These are phyloP conservation scores for Eremobia ochroleuca DNA, from an alignment of 2,888 invertebrate genomes.

Conservation along the genomic window DNA sequence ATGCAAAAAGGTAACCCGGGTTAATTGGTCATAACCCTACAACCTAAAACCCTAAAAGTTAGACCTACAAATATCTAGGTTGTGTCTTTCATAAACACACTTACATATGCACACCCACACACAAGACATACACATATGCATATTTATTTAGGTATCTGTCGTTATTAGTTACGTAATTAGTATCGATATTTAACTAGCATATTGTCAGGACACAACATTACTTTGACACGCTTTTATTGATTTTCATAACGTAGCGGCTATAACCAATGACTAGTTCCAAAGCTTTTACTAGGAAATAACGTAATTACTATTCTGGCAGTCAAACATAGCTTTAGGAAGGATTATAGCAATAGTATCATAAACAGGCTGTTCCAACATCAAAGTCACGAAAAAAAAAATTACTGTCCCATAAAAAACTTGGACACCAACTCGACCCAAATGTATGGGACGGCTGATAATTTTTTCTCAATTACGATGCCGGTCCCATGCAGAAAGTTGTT, in stretches of 20 bases:
- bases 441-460: too few relatives aligned
- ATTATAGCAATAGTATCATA: not conserved
- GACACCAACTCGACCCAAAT: too few relatives aligned
- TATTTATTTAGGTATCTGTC: constrained; percentile 9
- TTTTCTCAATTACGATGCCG: too few relatives aligned
- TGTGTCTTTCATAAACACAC: constrained; percentile 11
- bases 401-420: too few relatives aligned
- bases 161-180: too few relatives aligned
- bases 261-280: constrained; percentile 12
- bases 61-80: constrained; percentile 12
- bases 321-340: not conserved
- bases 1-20: constrained; percentile 10
- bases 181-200: constrained; percentile 10
- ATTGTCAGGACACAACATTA: constrained; percentile 6
- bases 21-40: not conserved
- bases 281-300: constrained; percentile 4
- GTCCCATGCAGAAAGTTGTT: too few relatives aligned
- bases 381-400: too few relatives aligned
- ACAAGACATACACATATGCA: not conserved
- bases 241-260: constrained; percentile 28
- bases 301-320: not conserved
- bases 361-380: too few relatives aligned
- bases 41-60: not conserved
- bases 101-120: not conserved
- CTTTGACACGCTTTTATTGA: constrained; percentile 54